A percentile compares a stretch with the other conserved stretches of the same genome.
These are phyloP conservation scores for Psittacula echo DNA, from an alignment of 2,797 vertebrate genomes.

Conservation along the genomic window DNA sequence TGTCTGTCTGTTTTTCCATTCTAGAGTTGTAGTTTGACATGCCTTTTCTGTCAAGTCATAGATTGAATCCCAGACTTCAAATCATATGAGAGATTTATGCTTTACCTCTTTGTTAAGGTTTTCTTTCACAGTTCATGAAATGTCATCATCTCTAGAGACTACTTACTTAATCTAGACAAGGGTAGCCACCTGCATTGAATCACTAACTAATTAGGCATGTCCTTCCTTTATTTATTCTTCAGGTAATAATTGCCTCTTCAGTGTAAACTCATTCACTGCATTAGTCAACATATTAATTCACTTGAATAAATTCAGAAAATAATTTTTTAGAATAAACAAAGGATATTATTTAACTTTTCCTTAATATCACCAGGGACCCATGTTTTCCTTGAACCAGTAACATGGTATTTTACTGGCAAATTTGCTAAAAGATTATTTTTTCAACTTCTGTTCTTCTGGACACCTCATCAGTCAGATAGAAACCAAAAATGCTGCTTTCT, in stretches of 20 bases:
- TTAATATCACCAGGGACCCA: background rate
- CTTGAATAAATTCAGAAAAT: background rate
- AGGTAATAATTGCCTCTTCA: constrained; percentile 14
- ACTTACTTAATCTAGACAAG: constrained; percentile 16
- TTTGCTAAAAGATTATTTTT: background rate
- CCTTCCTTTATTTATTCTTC: constrained; percentile 2
- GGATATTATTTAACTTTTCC: background rate
- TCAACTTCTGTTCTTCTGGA: background rate
- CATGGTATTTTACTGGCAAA: background rate
- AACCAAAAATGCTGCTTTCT: background rate
- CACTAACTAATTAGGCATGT: constrained; percentile 24
- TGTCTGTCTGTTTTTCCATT: background rate
- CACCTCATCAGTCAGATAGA: fast-evolving
- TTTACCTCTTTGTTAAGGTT: constrained; percentile 14
- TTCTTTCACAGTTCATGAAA: background rate
- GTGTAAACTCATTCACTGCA: background rate
- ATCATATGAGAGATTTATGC: background rate
- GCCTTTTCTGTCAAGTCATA: background rate
- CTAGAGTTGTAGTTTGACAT: background rate
- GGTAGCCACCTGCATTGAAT: constrained; percentile 28
- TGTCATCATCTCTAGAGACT: background rate
- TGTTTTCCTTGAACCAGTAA: background rate
- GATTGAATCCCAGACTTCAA: background rate
- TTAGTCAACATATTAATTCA: background rate
- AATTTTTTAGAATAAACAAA: background rate